phyloP scores from a whole-genome alignment of 2,797 vertebrate species.

The Masticophis lateralis region DNA sequence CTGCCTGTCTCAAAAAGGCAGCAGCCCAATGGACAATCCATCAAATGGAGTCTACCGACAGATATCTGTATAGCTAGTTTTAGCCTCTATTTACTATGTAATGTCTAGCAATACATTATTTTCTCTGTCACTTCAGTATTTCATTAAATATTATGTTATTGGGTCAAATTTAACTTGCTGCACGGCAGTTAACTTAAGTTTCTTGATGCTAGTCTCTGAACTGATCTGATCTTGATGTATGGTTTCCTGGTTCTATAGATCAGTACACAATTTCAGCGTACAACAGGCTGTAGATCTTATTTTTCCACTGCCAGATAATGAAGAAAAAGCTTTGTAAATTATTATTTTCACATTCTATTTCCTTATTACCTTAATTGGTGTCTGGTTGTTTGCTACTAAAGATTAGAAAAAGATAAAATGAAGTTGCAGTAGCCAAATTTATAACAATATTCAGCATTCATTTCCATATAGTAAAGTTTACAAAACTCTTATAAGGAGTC shows the following conservation, averaged over 20 bases:
- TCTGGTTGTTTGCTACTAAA: not conserved
- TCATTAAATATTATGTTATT: not conserved
- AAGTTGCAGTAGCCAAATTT: not conserved
- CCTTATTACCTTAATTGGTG: not conserved
- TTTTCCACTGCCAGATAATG: not conserved
- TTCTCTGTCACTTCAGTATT: not conserved
- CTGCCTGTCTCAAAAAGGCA: not conserved
- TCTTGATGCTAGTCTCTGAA: not conserved
- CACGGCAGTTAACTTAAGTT: not conserved
- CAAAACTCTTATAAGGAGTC: not conserved
- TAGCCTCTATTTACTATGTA: not conserved
- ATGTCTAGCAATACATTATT: not conserved
- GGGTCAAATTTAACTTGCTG: not conserved
- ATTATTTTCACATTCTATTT: too few relatives aligned
- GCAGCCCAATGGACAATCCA: not conserved
- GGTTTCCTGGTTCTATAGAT: not conserved
- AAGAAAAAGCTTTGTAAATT: too few relatives aligned
- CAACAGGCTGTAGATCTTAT: not conserved
- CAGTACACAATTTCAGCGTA: not conserved
- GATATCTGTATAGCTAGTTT: not conserved
- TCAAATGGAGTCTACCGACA: not conserved
- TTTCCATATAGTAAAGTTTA: not conserved
- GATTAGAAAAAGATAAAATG: not conserved
- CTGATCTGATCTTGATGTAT: not conserved
- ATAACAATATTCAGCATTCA: not conserved